Percentiles rank a stretch among this genome's conserved stretches.
Conservation (phyloP, 2,888 invertebrate genomes). For the Megaustenia siamemsis region DNA sequence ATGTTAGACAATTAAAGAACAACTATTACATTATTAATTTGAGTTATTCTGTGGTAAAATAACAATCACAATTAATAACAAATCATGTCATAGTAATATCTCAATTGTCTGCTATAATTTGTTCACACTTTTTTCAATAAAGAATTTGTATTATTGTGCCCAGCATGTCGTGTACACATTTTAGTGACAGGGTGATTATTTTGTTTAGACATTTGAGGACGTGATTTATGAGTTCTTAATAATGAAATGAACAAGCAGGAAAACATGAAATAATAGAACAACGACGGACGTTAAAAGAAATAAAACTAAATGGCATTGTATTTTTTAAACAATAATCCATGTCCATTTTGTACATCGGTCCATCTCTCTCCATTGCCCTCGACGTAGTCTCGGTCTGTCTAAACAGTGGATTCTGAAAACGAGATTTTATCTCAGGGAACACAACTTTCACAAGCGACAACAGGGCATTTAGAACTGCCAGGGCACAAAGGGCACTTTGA, state of each 20-base stretch:
- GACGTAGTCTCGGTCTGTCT: not conserved
- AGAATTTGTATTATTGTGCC: not conserved
- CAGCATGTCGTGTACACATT: not conserved
- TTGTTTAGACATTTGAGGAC: no score
- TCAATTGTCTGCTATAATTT: not conserved
- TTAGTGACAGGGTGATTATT: no score
- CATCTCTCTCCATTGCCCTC: not conserved
- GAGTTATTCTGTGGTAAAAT: no score
- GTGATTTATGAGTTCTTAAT: no score
- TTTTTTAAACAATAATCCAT: not conserved
- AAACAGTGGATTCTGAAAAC: not conserved
- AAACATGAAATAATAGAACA: no score
- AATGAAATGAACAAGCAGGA: no score
- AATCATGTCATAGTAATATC: no score
- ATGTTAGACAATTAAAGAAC: no score
- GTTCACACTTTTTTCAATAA: not conserved
- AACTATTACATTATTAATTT: no score
- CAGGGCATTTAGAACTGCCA: not conserved
- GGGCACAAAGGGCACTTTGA: slow-evolving; percentile 30
- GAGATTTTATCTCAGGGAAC: slow-evolving; percentile 17
- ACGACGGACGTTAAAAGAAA: no score
- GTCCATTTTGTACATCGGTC: not conserved
- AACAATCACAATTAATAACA: no score
- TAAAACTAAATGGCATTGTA: not conserved
- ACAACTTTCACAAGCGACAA: slow-evolving; percentile 21